Percentiles rank a stretch among this genome's conserved stretches.
Evolutionary conservation across 2,113 vertebrate species (phyloP).

Genomic region (Ceratotherium simum): DNA sequence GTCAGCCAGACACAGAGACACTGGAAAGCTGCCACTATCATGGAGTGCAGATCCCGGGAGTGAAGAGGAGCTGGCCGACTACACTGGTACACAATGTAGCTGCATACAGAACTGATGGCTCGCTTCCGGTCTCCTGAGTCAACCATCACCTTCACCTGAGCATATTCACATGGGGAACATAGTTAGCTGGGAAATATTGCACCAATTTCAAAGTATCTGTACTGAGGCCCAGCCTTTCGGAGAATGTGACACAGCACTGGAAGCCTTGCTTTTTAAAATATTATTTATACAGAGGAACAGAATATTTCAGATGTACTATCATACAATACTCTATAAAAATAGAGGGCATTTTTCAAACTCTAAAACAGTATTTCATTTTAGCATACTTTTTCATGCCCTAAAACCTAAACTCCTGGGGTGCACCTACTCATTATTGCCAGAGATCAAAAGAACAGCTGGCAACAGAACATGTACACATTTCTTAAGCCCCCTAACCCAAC

Average conservation of each 20-base stretch:
- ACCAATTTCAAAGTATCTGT: constrained; percentile 35
- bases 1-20: constrained; percentile 98
- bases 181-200: constrained; percentile 39
- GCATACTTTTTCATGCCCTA: constrained; percentile 14
- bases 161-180: neutral
- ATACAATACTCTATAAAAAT: neutral
- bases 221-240: neutral
- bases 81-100: constrained; percentile 97
- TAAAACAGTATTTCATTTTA: constrained; percentile 45
- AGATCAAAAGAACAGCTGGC: neutral
- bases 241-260: neutral
- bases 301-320: constrained; percentile 36
- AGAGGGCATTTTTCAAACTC: constrained; percentile 24
- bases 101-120: constrained; percentile 94
- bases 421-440: neutral
- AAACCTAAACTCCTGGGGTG: neutral
- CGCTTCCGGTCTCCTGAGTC: constrained; percentile 92
- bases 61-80: constrained; percentile 96
- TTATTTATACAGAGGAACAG: neutral
- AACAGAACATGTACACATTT: neutral
- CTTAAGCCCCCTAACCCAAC: neutral
- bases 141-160: constrained; percentile 91
- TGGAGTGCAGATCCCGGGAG: constrained; percentile 97
- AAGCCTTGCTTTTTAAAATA: constrained; percentile 36
- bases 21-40: constrained; percentile 98